A percentile compares a stretch with the other conserved stretches of the same genome.
Conservation (phyloP, 2,888 invertebrate genomes). For the Pelosia muscerda region DNA sequence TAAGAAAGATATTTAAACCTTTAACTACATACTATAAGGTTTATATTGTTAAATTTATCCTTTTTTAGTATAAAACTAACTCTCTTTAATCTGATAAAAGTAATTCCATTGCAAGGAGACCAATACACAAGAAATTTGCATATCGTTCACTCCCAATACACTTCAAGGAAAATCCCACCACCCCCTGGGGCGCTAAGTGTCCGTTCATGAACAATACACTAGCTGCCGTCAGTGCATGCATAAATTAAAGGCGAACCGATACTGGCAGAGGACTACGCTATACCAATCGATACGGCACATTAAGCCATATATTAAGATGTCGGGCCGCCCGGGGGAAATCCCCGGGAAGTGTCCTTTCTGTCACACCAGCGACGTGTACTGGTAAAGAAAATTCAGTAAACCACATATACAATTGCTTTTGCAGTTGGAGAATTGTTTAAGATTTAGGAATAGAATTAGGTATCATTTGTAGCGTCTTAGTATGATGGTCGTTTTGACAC, state of each 20-base stretch:
- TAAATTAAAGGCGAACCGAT: slow-evolving; percentile 1
- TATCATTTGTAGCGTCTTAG: not conserved
- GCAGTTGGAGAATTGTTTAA: not conserved
- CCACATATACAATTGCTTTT: not conserved
- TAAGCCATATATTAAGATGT: slow-evolving; percentile 26
- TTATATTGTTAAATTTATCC: too few relatives aligned
- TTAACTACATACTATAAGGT: too few relatives aligned
- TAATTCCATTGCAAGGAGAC: not conserved
- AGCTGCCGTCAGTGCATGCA: not conserved
- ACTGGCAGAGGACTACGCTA: slow-evolving; percentile 2
- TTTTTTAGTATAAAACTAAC: too few relatives aligned
- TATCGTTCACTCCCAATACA: not conserved
- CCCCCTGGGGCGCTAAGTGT: not conserved
- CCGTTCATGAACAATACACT: not conserved
- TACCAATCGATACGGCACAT: slow-evolving; percentile 21
- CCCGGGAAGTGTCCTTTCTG: slow-evolving; percentile 29
- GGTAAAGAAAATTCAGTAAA: not conserved
- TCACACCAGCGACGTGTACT: slow-evolving; percentile 17
- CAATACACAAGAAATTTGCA: not conserved
- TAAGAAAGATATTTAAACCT: too few relatives aligned
- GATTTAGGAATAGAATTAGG: not conserved
- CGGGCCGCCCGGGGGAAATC: slow-evolving; percentile 39
- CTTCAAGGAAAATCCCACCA: not conserved
- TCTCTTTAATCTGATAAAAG: too few relatives aligned
- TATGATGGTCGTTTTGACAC: too few relatives aligned